Evolutionary conservation across 1,140 invertebrate genomes (phyloP).

Genomic region (Drosophila setifemur): DNA sequence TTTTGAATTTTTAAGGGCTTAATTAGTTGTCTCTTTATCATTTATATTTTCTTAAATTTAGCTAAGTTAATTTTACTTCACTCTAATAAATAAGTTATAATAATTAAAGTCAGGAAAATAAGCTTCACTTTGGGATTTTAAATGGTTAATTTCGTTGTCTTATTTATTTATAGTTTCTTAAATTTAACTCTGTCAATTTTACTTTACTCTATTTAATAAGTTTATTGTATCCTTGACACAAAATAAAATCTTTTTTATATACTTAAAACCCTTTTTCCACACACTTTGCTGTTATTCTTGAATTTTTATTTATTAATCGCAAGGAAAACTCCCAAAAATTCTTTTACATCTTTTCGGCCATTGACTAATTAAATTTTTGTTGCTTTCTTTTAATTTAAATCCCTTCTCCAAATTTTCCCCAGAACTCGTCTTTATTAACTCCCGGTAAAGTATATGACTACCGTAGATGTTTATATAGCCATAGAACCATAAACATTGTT

Average conservation of each 20-base stretch:
- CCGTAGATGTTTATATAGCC: constrained; percentile 67
- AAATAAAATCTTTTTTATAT: no score
- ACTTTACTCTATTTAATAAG: no score
- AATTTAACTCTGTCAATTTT: no score
- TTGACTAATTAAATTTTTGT: constrained; percentile 44
- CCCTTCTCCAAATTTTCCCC: not conserved
- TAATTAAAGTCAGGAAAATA: no score
- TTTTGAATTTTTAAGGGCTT: not conserved
- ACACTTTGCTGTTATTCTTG: no score
- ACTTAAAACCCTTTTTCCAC: no score
- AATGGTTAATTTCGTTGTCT: no score
- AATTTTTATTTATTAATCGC: not conserved
- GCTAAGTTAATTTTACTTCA: no score
- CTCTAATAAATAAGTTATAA: no score
- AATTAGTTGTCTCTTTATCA: not conserved
- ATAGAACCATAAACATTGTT: constrained; percentile 55
- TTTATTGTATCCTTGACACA: no score
- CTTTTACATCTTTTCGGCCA: constrained; percentile 3
- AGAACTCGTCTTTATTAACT: constrained; percentile 24
- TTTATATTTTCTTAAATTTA: no score
- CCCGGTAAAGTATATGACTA: constrained; percentile 47
- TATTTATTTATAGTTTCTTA: not conserved
- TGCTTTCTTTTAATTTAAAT: not conserved
- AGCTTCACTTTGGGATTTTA: no score
- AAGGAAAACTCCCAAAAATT: not conserved